Evolutionary conservation across 1,140 invertebrate genomes (phyloP).

Genomic region (Augochlora pura): DNA sequence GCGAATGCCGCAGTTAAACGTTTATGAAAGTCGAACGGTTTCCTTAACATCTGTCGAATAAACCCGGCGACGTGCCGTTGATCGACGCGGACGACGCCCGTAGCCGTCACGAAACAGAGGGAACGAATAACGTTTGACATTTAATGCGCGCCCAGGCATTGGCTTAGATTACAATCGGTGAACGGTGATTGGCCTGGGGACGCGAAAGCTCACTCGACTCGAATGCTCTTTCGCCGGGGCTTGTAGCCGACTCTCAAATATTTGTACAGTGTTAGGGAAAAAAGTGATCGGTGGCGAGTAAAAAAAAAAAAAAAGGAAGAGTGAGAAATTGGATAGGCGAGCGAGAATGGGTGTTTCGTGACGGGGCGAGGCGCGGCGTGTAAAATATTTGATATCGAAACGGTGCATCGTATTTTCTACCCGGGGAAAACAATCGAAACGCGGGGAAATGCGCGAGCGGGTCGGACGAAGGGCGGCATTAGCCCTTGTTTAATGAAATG

Average conservation of each 20-base stretch:
- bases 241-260: constrained; percentile 62
- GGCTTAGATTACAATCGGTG: constrained; percentile 67
- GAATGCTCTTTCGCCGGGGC: constrained; percentile 61
- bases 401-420: constrained; percentile 19
- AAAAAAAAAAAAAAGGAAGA: constrained; percentile 30
- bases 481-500: neutral
- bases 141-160: constrained; percentile 66
- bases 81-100: constrained; percentile 38
- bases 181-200: constrained; percentile 59
- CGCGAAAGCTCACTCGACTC: constrained; percentile 67
- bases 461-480: neutral
- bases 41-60: constrained; percentile 40
- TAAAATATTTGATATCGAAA: constrained; percentile 50
- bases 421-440: constrained; percentile 18
- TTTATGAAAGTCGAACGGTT: constrained; percentile 48
- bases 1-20: constrained; percentile 34
- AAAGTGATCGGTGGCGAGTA: constrained; percentile 54
- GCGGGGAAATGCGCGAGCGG: neutral
- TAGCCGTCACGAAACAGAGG: constrained; percentile 52
- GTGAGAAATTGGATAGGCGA: constrained; percentile 62
- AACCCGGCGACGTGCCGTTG: constrained; percentile 7
- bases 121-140: constrained; percentile 70
- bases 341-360: constrained; percentile 48
- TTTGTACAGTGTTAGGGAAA: constrained; percentile 66
- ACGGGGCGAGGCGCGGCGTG: constrained; percentile 42